Conservation (phyloP, 2,113 vertebrate species). For the Channa argus region DNA sequence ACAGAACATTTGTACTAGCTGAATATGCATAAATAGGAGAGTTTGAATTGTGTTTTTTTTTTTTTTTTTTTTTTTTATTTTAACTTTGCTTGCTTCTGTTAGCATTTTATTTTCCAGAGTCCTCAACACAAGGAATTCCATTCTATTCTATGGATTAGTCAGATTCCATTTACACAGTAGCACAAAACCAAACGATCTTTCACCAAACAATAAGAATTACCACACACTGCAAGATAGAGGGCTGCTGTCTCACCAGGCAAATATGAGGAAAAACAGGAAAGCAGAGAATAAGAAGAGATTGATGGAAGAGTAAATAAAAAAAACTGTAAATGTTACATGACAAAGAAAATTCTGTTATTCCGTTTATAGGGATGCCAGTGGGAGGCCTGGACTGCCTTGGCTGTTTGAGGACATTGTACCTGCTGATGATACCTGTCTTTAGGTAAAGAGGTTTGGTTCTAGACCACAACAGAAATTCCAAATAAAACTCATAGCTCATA, state of each 20-base stretch:
- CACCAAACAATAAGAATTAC: not conserved
- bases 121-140: not conserved
- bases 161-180: not conserved
- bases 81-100: too few relatives aligned
- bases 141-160: not conserved
- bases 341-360: not conserved
- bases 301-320: not conserved
- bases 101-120: too few relatives aligned
- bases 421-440: too few relatives aligned
- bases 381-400: too few relatives aligned
- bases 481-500: too few relatives aligned
- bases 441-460: too few relatives aligned
- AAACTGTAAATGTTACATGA: not conserved
- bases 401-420: too few relatives aligned
- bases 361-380: not conserved
- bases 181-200: not conserved
- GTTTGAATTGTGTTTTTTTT: too few relatives aligned
- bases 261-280: not conserved
- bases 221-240: not conserved
- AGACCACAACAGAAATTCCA: too few relatives aligned
- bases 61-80: too few relatives aligned
- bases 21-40: too few relatives aligned
- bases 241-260: not conserved
- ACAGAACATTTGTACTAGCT: too few relatives aligned
- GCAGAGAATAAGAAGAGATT: not conserved